phyloP scores from a whole-genome alignment of 2,113 vertebrate species.

The Cyprinus carpio region DNA sequence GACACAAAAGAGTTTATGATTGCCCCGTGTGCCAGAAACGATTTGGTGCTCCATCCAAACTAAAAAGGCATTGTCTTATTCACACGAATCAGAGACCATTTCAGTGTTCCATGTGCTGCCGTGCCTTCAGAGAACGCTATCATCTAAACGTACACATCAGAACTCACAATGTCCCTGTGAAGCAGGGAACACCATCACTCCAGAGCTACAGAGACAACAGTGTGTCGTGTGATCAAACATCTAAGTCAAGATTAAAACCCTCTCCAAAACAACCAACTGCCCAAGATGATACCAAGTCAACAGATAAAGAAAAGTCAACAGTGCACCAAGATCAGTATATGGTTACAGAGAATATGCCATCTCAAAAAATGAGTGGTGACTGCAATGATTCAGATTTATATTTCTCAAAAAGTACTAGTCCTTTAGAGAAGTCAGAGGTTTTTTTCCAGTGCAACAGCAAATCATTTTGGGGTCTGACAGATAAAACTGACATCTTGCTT shows the following conservation, averaged over 20 bases:
- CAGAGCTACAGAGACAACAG: background rate
- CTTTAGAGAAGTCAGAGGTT: conserved; percentile 11
- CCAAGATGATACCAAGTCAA: background rate
- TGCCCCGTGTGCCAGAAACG: conserved; percentile 82
- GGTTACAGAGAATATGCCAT: background rate
- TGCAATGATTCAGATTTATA: background rate
- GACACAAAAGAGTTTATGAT: conserved; percentile 59
- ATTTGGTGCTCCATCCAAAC: conserved; percentile 80
- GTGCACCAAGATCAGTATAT: background rate
- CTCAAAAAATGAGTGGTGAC: conserved; percentile 7
- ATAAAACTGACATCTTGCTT: conserved; percentile 12
- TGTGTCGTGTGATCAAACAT: background rate
- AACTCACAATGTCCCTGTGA: conserved; percentile 68
- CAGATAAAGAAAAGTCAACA: background rate
- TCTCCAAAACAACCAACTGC: background rate
- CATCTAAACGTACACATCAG: conserved; percentile 83
- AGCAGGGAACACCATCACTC: background rate
- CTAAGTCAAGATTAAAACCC: background rate
- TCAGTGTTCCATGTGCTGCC: conserved; percentile 78
- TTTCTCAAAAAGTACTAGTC: background rate
- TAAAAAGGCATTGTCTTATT: conserved; percentile 81
- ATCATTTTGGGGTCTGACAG: background rate
- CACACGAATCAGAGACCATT: conserved; percentile 85
- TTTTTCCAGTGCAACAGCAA: background rate
- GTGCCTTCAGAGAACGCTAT: conserved; percentile 80